Base-by-base conservation (phyloP, 1,140 invertebrate species). In the Cyphomyrmex costatus region DNA sequence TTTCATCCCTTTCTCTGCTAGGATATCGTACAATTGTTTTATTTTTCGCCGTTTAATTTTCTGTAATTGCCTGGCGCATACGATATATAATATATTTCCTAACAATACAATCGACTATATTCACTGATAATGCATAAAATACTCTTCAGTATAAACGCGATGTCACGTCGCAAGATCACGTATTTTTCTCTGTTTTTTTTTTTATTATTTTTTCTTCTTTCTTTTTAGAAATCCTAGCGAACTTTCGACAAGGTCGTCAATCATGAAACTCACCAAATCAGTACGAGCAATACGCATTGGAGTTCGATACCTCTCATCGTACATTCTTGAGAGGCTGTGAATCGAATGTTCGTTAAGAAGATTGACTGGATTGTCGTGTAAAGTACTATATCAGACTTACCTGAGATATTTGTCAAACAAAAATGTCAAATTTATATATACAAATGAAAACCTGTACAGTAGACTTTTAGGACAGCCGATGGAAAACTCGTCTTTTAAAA, bases 121-220 rank as follows among this genome's bases (percentile, higher is more conserved):
- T n/a, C n/a, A n/a, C n/a, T 76, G 86, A 89, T 85, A 88, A 90
- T 79, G 85, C 85, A 82, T 91, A 88, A 90, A 90, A 90, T 90
- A 88, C 78, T 91, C 80, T 86, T 88, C 63, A 80, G 73, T 91
- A 86, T 56, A 90, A 91, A 89, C 90, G 83, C 88, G 73, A 27
- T 74, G 68, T 74, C 66, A 63, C 65, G 53, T 46, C 65, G 36
- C 10, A 71, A 65, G 16, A 80, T 85, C 68, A 70, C 46, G 49
- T 30, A 30, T 77, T 71, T 70, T 71, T 42, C n/a, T 42, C 10
- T 2, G 65, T 58, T 3, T 27, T 16, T 21, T 51, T 21, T 74
- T 60, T 56, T 19, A 27, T 16, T 19, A 2, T 19, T 66, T 56
- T 85, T 49, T 46, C 1, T 58, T 53, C 19, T 58, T 66, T 65